Base-by-base conservation (phyloP, 1,140 invertebrate genomes). In the Trialeurodes vaporariorum region DNA sequence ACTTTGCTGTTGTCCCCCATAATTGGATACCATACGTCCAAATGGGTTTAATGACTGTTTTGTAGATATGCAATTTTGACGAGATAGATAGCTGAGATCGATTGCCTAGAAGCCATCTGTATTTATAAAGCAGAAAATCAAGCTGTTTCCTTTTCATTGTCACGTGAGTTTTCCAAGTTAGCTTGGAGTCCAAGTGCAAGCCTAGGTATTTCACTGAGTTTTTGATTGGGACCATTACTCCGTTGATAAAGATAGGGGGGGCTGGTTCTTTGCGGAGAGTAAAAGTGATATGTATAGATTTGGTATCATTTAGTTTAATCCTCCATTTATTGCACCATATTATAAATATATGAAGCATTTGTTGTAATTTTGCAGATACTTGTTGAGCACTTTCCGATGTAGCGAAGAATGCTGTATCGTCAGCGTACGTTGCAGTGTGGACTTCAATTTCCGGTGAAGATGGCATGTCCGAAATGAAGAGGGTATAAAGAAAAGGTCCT, bases 401-500 rank as follows among this genome's bases (percentile, higher is more conserved):
- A 17, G 65, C 34, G 11, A 75, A 26, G 58, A 74, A 68, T 65
- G 72, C 74, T 24, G 70, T 75, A 64, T 76, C 73, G 63, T 77
- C 73, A n/a, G 74, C 72, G 71, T 73, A 76, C 24, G 73, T 74
- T 22, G 72, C 72, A 68, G 71, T 26, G 67, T 70, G 11, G 65
- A n/a, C n/a, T n/a, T n/a, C n/a, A n/a, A n/a, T 71, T 26, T 71
- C 70, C 34, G 66, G 58, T 0, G 66, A 25, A n/a, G 59, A 67
- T n/a, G 75, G 76, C 34, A 78, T 69, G 67, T 78, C 75, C 17
- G 70, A 66, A 1, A 74, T 75, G 69, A 71, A 78, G 0, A 73
- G 2, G 2, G 71, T 65, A 67, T 77, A 77, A 11, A 76, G 69
- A 0, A 69, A 27, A 0, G 76, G 75, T 1, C 70, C 74, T 1